Conservation (phyloP, 2,797 vertebrate species). For the Pachyuromys duprasi region DNA sequence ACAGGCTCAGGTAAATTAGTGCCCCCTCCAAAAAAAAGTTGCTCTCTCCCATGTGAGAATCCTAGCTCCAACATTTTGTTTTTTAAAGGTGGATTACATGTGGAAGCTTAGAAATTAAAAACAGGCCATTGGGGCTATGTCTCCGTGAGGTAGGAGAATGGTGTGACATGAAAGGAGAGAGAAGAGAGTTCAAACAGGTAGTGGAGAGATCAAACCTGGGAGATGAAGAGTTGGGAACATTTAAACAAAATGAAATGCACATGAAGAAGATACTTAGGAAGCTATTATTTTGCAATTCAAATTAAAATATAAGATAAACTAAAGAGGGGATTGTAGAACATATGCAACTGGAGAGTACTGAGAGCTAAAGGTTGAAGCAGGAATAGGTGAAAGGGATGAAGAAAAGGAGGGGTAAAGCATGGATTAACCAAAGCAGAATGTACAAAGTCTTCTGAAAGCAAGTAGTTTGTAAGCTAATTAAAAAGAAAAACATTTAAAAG, state of each 20-base stretch:
- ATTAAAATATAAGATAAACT: not conserved
- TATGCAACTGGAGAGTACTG: not conserved
- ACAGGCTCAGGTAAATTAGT: no score
- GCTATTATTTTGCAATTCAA: not conserved
- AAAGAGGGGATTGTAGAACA: not conserved
- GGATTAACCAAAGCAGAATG: not conserved
- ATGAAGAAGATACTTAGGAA: not conserved
- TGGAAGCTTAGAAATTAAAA: no score
- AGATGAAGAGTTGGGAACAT: not conserved
- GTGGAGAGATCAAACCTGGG: not conserved
- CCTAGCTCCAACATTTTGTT: not conserved
- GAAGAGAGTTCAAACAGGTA: not conserved
- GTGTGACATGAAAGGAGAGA: not conserved
- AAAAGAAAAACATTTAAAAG: not conserved
- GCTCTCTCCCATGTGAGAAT: no score
- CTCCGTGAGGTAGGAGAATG: not conserved
- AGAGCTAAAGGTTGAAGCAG: not conserved
- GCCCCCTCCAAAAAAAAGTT: no score
- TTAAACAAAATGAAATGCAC: not conserved
- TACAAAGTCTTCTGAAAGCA: not conserved
- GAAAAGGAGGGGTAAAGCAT: not conserved
- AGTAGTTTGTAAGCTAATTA: not conserved
- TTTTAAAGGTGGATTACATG: not conserved
- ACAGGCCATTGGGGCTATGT: not conserved
- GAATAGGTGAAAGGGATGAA: no score